These are phyloP conservation scores for Serrognathus titanus DNA, from an alignment of 2,888 invertebrate species.

Conservation along the genomic window DNA sequence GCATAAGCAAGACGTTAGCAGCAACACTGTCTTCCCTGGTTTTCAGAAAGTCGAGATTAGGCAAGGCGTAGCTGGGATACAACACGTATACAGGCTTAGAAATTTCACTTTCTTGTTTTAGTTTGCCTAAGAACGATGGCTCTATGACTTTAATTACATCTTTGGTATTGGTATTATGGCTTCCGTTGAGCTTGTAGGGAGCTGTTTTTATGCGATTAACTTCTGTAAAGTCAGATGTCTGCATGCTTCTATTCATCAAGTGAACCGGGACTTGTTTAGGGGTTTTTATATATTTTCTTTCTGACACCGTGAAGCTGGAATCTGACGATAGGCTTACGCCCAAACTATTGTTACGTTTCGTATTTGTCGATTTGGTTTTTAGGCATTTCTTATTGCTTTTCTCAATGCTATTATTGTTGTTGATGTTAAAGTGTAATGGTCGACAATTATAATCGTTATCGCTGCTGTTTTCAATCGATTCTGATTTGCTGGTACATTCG, in stretches of 20 bases:
- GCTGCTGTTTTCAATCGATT: conserved; percentile 38
- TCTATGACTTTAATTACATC: conserved; percentile 63
- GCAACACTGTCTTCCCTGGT: conserved; percentile 44
- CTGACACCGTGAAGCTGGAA: conserved; percentile 20
- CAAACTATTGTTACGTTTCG: conserved; percentile 26
- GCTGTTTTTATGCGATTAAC: conserved; percentile 38
- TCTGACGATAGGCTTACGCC: conserved; percentile 26
- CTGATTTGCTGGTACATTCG: conserved; percentile 48
- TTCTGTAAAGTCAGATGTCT: conserved; percentile 60
- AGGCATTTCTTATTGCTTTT: conserved; percentile 22
- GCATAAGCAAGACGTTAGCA: conserved; percentile 70
- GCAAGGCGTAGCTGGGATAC: conserved; percentile 87
- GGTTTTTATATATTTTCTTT: conserved; percentile 13
- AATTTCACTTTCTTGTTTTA: conserved; percentile 52
- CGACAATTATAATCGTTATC: conserved; percentile 8
- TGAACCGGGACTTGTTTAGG: conserved; percentile 48
- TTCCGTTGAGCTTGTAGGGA: conserved; percentile 33
- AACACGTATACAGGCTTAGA: conserved; percentile 79
- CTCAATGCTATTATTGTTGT: conserved; percentile 53
- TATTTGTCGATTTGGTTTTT: conserved; percentile 32
- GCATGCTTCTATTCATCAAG: conserved; percentile 71
- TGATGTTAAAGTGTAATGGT: conserved; percentile 2
- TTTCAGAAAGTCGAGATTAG: conserved; percentile 79
- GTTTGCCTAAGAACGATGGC: conserved; percentile 66
- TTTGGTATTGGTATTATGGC: conserved; percentile 24